Percentiles rank a stretch among this genome's conserved stretches.
Conservation (phyloP, 2,113 vertebrate genomes). For the Tyto alba region DNA sequence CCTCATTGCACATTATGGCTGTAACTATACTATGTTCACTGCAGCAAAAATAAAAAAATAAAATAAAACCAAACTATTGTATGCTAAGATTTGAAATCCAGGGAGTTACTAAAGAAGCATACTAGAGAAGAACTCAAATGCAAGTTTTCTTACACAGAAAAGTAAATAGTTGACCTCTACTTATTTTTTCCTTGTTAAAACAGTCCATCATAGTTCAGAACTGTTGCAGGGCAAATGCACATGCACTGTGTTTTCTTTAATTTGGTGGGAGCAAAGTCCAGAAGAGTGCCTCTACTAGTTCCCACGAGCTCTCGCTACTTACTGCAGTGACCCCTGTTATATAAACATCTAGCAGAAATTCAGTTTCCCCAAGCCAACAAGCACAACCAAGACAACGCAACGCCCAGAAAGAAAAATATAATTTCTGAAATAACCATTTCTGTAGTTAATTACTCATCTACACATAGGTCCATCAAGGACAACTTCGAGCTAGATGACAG, state of each 20-base stretch:
- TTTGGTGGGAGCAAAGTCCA: slow-evolving; percentile 64
- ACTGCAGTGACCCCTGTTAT: slow-evolving; percentile 64
- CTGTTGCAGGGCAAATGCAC: slow-evolving; percentile 53
- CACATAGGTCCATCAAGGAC: neutral
- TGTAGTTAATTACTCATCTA: neutral
- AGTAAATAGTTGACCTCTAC: slow-evolving; percentile 27
- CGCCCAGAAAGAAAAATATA: neutral
- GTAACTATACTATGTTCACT: neutral
- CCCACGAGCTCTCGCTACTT: slow-evolving; percentile 69
- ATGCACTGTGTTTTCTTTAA: slow-evolving; percentile 64
- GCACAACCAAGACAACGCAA: neutral
- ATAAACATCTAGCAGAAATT: slow-evolving; percentile 56
- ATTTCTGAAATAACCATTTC: neutral
- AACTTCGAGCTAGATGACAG: neutral
- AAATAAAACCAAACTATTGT: neutral
- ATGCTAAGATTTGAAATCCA: neutral
- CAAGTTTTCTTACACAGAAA: neutral
- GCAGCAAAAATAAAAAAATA: neutral
- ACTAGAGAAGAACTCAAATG: neutral
- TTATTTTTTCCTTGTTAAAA: slow-evolving; percentile 45
- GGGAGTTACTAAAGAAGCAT: neutral
- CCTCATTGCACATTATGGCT: accelerated
- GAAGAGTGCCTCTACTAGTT: slow-evolving; percentile 50
- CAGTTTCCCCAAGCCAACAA: neutral
- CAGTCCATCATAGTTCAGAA: slow-evolving; percentile 44